A percentile compares a stretch with the other conserved stretches of the same genome.
Evolutionary conservation across 2,797 vertebrate genomes (phyloP).

Genomic region (Pseudochirops cupreus): DNA sequence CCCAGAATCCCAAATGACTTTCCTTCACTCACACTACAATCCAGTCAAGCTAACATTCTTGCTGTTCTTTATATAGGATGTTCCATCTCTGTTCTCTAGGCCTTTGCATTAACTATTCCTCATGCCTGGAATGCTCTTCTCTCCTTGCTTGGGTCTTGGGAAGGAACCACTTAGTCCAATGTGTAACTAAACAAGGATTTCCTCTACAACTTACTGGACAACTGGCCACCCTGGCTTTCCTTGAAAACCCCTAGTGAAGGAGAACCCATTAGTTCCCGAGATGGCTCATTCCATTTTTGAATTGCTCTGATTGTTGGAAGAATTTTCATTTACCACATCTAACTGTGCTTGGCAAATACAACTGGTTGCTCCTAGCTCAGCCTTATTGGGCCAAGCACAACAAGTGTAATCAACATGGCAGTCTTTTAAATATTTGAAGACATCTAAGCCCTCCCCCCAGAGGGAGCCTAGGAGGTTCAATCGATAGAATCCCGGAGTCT

Average conservation of each 20-base stretch:
- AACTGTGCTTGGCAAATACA: background rate
- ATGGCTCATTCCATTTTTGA: background rate
- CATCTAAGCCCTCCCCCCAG: background rate
- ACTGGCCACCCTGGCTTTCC: background rate
- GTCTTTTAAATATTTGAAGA: background rate
- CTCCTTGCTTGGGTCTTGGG: background rate
- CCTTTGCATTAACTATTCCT: background rate
- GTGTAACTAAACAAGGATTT: background rate
- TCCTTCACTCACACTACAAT: background rate
- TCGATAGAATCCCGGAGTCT: background rate
- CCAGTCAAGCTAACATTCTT: background rate
- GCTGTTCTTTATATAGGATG: background rate
- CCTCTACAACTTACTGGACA: background rate
- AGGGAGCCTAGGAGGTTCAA: background rate
- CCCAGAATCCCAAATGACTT: background rate
- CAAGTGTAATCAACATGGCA: background rate
- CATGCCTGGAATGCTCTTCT: background rate
- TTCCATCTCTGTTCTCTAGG: background rate
- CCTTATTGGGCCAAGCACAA: background rate
- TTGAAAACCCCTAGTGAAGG: background rate
- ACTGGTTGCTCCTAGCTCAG: background rate
- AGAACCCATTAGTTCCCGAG: background rate
- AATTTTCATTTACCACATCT: background rate
- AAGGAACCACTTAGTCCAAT: background rate
- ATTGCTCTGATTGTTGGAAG: background rate